Conservation (phyloP, 2,797 vertebrate genomes). For the Silurus aristotelis region DNA sequence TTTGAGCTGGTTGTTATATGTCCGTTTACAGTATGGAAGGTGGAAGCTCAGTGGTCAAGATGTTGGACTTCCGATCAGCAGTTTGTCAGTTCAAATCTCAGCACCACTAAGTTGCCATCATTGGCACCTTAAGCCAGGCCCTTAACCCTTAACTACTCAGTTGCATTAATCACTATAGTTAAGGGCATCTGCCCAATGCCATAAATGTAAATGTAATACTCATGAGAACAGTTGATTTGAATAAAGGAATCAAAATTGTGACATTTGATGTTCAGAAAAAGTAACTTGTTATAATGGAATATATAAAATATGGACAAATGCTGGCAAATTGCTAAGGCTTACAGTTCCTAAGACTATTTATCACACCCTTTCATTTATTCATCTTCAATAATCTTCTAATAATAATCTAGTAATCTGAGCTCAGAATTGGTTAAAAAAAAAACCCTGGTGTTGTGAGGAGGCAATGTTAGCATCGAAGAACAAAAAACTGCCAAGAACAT, state of each 20-base stretch:
- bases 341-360: neutral
- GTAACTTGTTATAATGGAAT: neutral
- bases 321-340: neutral
- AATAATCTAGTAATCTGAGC: neutral
- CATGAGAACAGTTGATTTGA: neutral
- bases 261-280: neutral
- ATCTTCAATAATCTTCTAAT: neutral
- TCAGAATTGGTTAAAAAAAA: neutral
- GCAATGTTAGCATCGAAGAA: neutral
- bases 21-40: no score
- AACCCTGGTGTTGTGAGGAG: neutral
- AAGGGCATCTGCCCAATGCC: no score
- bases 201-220: no score
- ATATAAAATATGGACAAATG: neutral
- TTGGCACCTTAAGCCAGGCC: no score
- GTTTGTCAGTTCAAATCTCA: no score
- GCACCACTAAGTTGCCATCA: no score
- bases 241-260: neutral
- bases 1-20: neutral
- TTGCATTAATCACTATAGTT: no score
- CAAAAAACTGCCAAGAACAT: neutral
- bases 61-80: no score
- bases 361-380: neutral
- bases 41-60: no score
- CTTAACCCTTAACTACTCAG: no score